Conservation (phyloP, 2,888 invertebrate genomes). For the Anorthoa munda region DNA sequence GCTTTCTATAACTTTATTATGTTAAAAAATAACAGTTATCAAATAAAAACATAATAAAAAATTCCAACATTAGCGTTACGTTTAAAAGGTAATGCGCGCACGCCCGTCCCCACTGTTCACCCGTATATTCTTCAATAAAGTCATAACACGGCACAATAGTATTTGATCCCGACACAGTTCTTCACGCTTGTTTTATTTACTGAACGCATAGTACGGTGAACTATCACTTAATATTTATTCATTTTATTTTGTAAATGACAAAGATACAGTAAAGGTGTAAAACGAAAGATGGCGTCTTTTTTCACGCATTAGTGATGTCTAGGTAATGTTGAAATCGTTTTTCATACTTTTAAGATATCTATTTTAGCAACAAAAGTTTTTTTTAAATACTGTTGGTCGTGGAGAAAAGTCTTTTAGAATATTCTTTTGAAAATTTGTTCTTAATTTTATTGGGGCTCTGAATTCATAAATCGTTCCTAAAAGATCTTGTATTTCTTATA, state of each 20-base stretch:
- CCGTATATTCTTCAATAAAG: slow-evolving; percentile 37
- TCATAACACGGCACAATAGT: slow-evolving; percentile 13
- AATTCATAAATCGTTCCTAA: too few relatives aligned
- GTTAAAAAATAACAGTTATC: too few relatives aligned
- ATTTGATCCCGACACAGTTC: slow-evolving; percentile 37
- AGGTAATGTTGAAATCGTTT: background rate
- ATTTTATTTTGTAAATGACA: slow-evolving; percentile 9
- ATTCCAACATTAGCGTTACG: too few relatives aligned
- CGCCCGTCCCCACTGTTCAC: background rate
- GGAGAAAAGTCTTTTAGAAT: background rate
- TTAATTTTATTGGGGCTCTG: background rate
- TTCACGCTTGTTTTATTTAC: slow-evolving; percentile 54
- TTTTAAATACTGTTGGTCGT: background rate
- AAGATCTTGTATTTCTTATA: too few relatives aligned
- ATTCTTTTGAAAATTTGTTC: background rate
- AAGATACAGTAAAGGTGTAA: slow-evolving; percentile 18
- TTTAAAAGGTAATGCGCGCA: background rate
- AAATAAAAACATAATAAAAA: too few relatives aligned
- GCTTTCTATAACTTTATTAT: too few relatives aligned
- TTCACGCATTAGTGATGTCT: slow-evolving; percentile 28
- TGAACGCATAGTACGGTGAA: slow-evolving; percentile 27
- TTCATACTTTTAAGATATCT: background rate
- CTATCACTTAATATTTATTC: slow-evolving; percentile 40
- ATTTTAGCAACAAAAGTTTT: background rate
- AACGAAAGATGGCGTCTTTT: slow-evolving; percentile 2